phyloP scores from a whole-genome alignment of 2,113 vertebrate species.

The Grantiella picta region DNA sequence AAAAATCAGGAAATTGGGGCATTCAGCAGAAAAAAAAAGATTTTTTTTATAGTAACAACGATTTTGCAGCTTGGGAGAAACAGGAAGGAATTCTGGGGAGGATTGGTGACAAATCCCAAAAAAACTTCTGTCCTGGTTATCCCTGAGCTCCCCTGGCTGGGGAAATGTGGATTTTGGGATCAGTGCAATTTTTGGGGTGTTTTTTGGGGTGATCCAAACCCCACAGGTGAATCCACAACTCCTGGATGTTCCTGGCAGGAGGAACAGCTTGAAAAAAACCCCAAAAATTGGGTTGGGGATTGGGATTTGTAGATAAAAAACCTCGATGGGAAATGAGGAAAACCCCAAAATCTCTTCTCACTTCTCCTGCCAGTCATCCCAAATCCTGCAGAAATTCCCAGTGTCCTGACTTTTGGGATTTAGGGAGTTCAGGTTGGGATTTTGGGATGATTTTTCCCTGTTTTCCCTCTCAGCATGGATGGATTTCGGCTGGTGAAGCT shows the following conservation, averaged over 20 bases:
- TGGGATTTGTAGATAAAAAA: neutral
- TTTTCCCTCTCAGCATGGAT: constrained; percentile 84
- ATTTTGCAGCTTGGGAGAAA: neutral
- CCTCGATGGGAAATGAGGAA: neutral
- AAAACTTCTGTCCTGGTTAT: neutral
- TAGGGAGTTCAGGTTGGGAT: fast-evolving
- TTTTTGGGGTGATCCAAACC: neutral
- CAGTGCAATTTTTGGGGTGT: fast-evolving
- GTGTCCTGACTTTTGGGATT: fast-evolving
- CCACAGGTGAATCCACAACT: fast-evolving
- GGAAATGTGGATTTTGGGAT: fast-evolving
- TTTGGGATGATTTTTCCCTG: too few relatives aligned
- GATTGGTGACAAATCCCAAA: neutral
- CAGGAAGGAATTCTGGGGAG: neutral
- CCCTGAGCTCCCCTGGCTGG: neutral
- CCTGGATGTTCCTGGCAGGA: neutral
- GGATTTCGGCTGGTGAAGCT: constrained; percentile 97
- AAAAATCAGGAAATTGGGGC: neutral
- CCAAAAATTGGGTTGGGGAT: fast-evolving
- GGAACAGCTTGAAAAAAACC: neutral
- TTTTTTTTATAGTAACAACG: neutral
- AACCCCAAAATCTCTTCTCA: neutral
- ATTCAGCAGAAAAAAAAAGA: neutral
- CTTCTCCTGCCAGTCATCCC: neutral
- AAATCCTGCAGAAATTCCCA: neutral